Percentiles rank a stretch among this genome's conserved stretches.
phyloP scores from a whole-genome alignment of 2,888 invertebrate species.

The Blastobasis adustella region DNA sequence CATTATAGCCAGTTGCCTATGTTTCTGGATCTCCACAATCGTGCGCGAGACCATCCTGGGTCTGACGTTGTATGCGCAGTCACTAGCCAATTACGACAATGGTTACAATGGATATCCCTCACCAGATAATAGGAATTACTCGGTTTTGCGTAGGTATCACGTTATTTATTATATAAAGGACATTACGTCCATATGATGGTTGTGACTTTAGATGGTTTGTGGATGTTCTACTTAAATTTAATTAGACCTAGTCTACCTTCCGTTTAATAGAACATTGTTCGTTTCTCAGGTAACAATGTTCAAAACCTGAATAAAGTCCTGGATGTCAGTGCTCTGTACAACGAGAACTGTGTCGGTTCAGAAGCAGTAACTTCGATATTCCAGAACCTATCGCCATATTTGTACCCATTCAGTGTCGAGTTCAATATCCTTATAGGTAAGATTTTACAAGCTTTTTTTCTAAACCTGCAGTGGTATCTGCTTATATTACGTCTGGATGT shows the following conservation, averaged over 20 bases:
- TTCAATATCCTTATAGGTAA: conserved; percentile 85
- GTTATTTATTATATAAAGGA: too few species aligned
- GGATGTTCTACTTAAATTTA: too few species aligned
- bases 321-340: conserved; percentile 13
- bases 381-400: conserved; percentile 81
- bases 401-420: conserved; percentile 87
- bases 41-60: conserved; percentile 82
- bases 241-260: too few species aligned
- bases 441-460: conserved; percentile 1
- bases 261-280: too few species aligned
- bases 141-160: too few species aligned
- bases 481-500: neutral
- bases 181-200: too few species aligned
- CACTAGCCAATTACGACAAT: conserved; percentile 28
- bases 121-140: too few species aligned
- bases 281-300: too few species aligned
- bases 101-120: conserved; percentile 13
- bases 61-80: conserved; percentile 65
- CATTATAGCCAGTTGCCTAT: conserved; percentile 84
- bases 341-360: conserved; percentile 62
- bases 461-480: too few species aligned
- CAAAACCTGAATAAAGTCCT: too few species aligned
- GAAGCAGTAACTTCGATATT: conserved; percentile 62
- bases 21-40: conserved; percentile 87
- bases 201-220: too few species aligned